Base-by-base conservation (phyloP, 2,888 invertebrate species). In the Sabatieria punctata region DNA sequence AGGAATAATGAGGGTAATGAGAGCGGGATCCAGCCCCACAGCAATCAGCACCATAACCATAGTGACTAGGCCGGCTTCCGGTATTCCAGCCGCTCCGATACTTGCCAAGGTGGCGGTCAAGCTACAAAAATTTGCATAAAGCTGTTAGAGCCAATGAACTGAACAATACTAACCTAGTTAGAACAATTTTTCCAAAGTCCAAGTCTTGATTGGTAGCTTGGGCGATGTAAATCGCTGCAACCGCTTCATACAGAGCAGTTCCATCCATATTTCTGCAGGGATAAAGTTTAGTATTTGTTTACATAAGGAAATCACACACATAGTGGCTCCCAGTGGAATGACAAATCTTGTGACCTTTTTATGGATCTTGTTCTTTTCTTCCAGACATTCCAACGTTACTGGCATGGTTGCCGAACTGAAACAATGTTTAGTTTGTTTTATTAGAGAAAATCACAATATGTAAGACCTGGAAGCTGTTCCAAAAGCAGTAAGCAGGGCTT, bases 91-190 rank as follows among this genome's bases (percentile, higher is more conserved):
- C 19, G 93, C 93, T 49, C 95, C 93, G 64, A 95, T 88, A 58
- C 89, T 89, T 1, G 93, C 93, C 46, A 89, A 80, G 1, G 93
- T 95, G 22, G 93, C 89, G 4, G 91, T 91, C 58, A 85, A 81
- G 69, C 89, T 89, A 65, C 41, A 51, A n/a, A n/a, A n/a, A n/a
- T n/a, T n/a, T n/a, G n/a, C n/a, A n/a, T n/a, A n/a, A n/a, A n/a
- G n/a, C n/a, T n/a, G n/a, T n/a, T n/a, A n/a, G n/a, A n/a, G n/a
- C n/a, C n/a, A n/a, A n/a, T n/a, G n/a, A n/a, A n/a, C n/a, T n/a
- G n/a, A n/a, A 33, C n/a, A 11, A 8, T 13, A 44, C 3, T 8
- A 38, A 44, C 18, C 39, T 39, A 27, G 19, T 45, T 21, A 44
- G 4, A 18, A 48, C 15, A 6, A 48, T 8, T 33, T 46, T n/a